Evolutionary conservation across 2,797 vertebrate species (phyloP), one percentile per base, ranked within the genome.

Genomic region (Myotis findleyi): DNA sequence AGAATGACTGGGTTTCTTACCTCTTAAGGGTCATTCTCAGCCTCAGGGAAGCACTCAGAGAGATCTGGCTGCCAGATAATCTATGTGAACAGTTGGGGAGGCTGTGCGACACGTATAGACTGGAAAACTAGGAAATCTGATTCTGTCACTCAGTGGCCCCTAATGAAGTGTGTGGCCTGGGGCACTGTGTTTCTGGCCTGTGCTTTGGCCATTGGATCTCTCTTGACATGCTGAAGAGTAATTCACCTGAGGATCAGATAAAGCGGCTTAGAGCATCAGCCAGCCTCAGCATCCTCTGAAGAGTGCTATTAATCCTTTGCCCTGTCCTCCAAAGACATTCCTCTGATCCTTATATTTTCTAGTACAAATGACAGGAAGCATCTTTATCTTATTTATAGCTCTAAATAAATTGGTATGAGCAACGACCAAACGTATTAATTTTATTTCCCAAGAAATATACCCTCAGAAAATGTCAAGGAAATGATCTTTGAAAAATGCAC

Each of bases 381-480:
- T 92, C 88, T 97, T 90, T 92, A 71, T 96, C 94, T 96, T 95
- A 95, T 96, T 95, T 95, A 96, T 93, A 82, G 87, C 82, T 93
- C 85, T 38, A 96, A 96, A 90, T 96, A 96, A 96, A 96, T 97
- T 90, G 93, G 79, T 93, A 47, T 91, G 93, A 94, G 53, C 93
- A 90, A 71, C 95, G 85, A 88, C 64, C 55, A 92, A 96, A 96
- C 49, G 72, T 95, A 96, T 85, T 97, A 93, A 96, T 93, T 97
- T 95, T 95, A 97, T 96, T 95, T 94, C 71, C 73, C 47, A 86
- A 95, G 94, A 97, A 95, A 96, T 94, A 94, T 79, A 90, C 89
- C 93, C 93, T 49, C 71, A 94, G 91, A 97, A 97, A 97, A 97
- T 95, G 96, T 96, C 96, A 97, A 91, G 89, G 94, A 96, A 97